phyloP scores from a whole-genome alignment of 2,797 vertebrate species.

The Amblyraja radiata region DNA sequence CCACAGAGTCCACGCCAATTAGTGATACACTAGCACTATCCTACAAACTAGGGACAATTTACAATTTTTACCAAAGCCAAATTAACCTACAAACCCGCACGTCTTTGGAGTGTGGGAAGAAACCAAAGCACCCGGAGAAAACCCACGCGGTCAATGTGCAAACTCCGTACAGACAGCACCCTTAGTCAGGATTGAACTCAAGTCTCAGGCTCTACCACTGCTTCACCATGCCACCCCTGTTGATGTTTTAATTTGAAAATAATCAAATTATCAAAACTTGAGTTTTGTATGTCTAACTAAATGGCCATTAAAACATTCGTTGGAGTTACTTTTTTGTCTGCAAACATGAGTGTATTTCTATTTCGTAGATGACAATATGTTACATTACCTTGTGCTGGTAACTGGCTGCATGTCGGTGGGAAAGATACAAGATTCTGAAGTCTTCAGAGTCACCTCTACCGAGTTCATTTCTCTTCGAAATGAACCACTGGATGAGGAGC shows the following conservation, averaged over 20 bases:
- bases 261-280: not conserved
- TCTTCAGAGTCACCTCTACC: conserved; percentile 92
- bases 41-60: no score
- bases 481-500: conserved; percentile 83
- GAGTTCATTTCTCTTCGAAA: conserved; percentile 83
- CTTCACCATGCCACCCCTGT: no score
- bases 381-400: conserved; percentile 89
- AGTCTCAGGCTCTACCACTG: no score
- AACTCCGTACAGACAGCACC: no score
- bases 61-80: no score
- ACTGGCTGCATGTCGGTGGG: conserved; percentile 96
- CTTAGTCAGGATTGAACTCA: no score
- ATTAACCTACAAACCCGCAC: no score
- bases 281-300: not conserved
- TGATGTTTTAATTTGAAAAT: not conserved
- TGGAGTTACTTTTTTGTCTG: not conserved
- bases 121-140: no score
- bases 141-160: no score
- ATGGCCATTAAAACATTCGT: not conserved
- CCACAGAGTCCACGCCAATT: no score
- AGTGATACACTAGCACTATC: no score
- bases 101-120: no score
- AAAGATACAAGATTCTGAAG: conserved; percentile 95
- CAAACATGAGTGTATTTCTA: not conserved
- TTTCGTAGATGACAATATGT: conserved; percentile 77